phyloP scores from a whole-genome alignment of 2,113 vertebrate species.

The Crypturellus undulatus region DNA sequence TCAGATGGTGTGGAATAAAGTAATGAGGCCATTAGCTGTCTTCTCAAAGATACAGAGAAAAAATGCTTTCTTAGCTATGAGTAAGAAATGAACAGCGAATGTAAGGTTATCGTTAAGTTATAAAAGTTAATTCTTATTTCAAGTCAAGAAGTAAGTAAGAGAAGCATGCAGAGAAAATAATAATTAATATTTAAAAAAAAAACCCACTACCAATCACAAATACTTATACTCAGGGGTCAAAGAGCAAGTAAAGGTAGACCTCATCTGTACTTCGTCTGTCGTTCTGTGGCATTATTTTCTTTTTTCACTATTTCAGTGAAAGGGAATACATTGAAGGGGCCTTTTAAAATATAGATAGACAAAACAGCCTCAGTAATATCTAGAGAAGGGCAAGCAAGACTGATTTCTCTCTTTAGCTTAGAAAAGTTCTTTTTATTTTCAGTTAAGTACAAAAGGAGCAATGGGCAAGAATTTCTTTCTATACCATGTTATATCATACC shows the following conservation, averaged over 20 bases:
- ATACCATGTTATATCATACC: background rate
- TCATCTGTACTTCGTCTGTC: background rate
- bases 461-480: background rate
- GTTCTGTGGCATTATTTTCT: background rate
- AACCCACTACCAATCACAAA: accelerated
- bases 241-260: background rate
- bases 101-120: background rate
- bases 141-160: background rate
- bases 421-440: background rate
- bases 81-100: background rate
- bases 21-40: background rate
- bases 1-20: background rate
- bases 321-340: accelerated
- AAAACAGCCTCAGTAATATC: background rate
- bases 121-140: background rate
- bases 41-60: background rate
- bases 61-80: background rate
- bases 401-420: background rate
- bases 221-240: background rate
- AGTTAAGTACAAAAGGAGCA: background rate
- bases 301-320: background rate
- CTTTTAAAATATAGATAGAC: background rate
- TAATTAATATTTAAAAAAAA: background rate
- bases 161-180: background rate
- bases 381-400: background rate